A percentile compares a stretch with the other conserved stretches of the same genome.
Evolutionary conservation across 2,888 invertebrate species (phyloP).

Genomic region (Cactoblastis cactorum): DNA sequence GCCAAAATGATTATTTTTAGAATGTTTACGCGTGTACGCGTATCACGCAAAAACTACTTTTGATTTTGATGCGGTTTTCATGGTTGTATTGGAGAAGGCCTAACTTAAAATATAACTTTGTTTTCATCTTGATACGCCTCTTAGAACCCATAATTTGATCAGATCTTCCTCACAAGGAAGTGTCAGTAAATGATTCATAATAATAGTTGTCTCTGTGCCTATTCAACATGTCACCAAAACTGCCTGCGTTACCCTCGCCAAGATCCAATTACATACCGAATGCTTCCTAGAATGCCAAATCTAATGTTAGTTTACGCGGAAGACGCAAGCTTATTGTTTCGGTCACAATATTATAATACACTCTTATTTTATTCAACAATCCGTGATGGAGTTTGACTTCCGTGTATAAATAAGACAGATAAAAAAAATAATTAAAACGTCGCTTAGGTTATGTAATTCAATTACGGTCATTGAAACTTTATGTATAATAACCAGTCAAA

Average conservation of each 20-base stretch:
- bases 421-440: neutral
- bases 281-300: constrained; percentile 10
- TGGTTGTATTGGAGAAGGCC: too few species aligned
- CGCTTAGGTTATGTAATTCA: too few species aligned
- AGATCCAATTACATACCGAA: constrained; percentile 11
- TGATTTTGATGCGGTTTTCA: too few species aligned
- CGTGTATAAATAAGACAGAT: neutral
- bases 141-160: neutral
- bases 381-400: constrained; percentile 10
- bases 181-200: neutral
- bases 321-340: constrained; percentile 16
- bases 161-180: neutral
- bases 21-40: too few species aligned
- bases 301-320: constrained; percentile 14
- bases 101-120: too few species aligned
- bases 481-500: too few species aligned
- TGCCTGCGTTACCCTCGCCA: constrained; percentile 9
- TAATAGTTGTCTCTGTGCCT: neutral
- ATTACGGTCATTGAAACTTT: too few species aligned
- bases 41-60: too few species aligned
- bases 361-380: constrained; percentile 2
- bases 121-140: neutral
- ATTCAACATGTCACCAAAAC: constrained; percentile 14
- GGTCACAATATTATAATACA: constrained; percentile 6
- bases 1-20: too few species aligned